Conservation (phyloP, 2,797 vertebrate genomes). For the Mormyrops attenuatus region DNA sequence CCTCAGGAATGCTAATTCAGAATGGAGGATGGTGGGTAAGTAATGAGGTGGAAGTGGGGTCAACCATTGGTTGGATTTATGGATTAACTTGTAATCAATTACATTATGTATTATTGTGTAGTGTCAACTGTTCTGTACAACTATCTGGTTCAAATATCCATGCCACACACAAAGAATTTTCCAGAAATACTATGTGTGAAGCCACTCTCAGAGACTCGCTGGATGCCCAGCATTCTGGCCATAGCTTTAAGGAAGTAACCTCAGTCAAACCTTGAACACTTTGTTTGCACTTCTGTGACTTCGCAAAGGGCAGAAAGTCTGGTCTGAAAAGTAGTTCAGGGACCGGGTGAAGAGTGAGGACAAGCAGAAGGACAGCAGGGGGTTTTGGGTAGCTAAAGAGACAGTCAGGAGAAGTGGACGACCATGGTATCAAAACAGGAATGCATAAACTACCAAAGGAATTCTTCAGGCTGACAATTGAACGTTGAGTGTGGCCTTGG, state of each 20-base stretch:
- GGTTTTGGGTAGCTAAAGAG: neutral
- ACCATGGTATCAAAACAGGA: neutral
- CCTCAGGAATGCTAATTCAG: neutral
- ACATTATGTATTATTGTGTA: neutral
- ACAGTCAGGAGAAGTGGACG: neutral
- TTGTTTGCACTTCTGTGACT: neutral
- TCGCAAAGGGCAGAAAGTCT: neutral
- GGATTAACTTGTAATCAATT: neutral
- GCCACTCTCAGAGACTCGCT: neutral
- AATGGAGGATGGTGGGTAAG: neutral
- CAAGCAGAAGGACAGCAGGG: neutral
- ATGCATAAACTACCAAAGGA: neutral
- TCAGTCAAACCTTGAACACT: neutral
- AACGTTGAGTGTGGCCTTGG: neutral
- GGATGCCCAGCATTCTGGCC: neutral
- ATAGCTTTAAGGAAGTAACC: neutral
- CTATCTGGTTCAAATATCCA: neutral
- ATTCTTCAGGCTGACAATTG: neutral
- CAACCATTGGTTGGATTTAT: neutral
- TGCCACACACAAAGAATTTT: neutral
- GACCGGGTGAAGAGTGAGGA: neutral
- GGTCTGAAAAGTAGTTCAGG: neutral
- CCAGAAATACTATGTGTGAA: neutral
- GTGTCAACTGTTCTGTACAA: neutral
- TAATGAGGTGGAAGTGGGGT: neutral